Evolutionary conservation across 2,888 invertebrate species (phyloP), one percentile per base, ranked within the genome.

Genomic region (Erebia ligea): DNA sequence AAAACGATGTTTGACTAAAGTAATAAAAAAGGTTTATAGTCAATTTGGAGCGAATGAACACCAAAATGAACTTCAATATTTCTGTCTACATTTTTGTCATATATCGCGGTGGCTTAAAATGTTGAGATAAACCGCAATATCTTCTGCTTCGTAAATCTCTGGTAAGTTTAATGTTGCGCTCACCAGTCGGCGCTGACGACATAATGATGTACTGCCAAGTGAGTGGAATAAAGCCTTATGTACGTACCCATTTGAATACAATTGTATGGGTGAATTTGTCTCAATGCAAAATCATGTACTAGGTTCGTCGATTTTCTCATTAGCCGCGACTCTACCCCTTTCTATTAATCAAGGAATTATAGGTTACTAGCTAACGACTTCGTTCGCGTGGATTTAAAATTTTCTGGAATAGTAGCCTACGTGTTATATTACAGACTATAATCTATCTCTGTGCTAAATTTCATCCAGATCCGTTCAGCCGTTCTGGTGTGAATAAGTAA

Each of bases 11-110:
- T 72, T 72, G 70, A 70, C 62, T 70, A 72, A 68, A 74, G 72
- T 70, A 74, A 74, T 74, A 74, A 74, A 74, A 72, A 70, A 74
- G 58, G 72, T 72, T 72, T 74, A 72, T 66, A 62, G 54, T 59
- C 68, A 62, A 70, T 74, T 72, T 54, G 19, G 62, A 62, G 66
- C 34, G 65, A 72, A 72, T 63, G 70, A 74, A 70, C 68, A 68
- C 70, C 68, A 66, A 69, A 70, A 70, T 68, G 57, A 69, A 65
- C 66, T 72, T 68, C 68, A 70, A 72, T 72, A 68, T 70, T 63
- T 70, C 65, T 71, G 62, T 69, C 50, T 72, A 66, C 61, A 69
- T 69, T 42, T 54, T 6, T 56, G 59, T 21, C 67, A 61, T 61
- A 67, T 52, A 52, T 67, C 59, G 67, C 25, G 40, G 67, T 42